Base-by-base conservation (phyloP, 2,888 invertebrate species). In the Agriopis marginaria region DNA sequence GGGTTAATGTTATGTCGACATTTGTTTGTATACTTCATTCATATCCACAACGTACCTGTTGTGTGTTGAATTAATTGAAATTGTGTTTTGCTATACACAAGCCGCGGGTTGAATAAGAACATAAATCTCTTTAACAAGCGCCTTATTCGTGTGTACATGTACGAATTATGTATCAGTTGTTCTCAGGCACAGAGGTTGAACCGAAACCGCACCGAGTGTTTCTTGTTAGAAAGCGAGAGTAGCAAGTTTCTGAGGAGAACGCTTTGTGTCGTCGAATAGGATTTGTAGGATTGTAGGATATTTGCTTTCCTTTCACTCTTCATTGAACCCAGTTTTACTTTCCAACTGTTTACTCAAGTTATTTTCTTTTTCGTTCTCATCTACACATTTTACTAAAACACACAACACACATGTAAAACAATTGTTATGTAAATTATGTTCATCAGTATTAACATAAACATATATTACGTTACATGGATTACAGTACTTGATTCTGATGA, bases 221-320 rank as follows among this genome's bases (percentile, higher is more conserved):
- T 88, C 89, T 91, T 87, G 86, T 84, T 83, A 77, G 89, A 92
- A 91, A 92, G 92, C 83, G 92, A 92, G 89, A 92, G 91, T 91
- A 84, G 78, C 84, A 88, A 90, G 91, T 91, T 91, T 89, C 87
- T 86, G 81, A 81, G 81, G 85, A 63, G 71, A 71, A 78, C 81
- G 84, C 83, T 82, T 78, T 81, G 79, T 80, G 81, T 82, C 83
- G 84, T 82, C 79, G 83, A 81, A 82, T 83, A 86, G 83, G 66
- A 70, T 66, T 70, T 70, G 70, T 66, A 58, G 63, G 63, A 64
- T 68, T 68, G 60, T 64, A 50, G 66, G 49, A 63, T 70, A 66
- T 70, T 70, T 63, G 66, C 70, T 66, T 59, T 63, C 70, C 70
- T 70, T 70, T 70, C 66, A 66, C 66, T 70, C 59, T 70, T 63